These are phyloP conservation scores for Microcaecilia unicolor DNA, from an alignment of 2,797 vertebrate genomes.

Conservation along the genomic window DNA sequence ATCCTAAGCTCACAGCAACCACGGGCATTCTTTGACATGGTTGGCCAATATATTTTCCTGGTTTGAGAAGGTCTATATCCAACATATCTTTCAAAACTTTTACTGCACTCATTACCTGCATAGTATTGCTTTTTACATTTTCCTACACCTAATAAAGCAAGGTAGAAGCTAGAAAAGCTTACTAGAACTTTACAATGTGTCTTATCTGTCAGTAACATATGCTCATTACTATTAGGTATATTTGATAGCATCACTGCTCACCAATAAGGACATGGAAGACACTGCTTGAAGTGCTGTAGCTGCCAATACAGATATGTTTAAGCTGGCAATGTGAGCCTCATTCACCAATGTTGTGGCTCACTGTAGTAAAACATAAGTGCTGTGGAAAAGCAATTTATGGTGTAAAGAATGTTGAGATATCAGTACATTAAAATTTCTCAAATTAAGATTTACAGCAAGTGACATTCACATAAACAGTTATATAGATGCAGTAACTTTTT, in stretches of 20 bases:
- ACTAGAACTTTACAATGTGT: not conserved
- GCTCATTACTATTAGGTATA: not conserved
- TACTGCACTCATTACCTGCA: too few relatives aligned
- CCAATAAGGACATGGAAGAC: constrained; percentile 3
- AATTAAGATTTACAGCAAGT: too few relatives aligned
- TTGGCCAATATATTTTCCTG: too few relatives aligned
- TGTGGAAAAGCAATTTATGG: too few relatives aligned
- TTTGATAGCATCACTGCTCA: not conserved
- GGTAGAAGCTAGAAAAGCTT: not conserved
- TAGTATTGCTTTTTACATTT: not conserved
- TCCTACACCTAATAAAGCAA: not conserved
- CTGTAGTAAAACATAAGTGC: constrained; percentile 10
- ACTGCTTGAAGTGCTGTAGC: not conserved
- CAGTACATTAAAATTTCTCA: too few relatives aligned
- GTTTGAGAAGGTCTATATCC: too few relatives aligned
- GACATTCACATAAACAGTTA: too few relatives aligned
- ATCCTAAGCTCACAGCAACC: too few relatives aligned
- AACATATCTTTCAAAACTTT: not conserved
- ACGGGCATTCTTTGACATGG: too few relatives aligned
- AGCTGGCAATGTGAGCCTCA: not conserved
- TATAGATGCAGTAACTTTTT: too few relatives aligned
- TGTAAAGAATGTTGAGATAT: too few relatives aligned
- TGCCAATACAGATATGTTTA: too few relatives aligned
- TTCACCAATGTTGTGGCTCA: constrained; percentile 25
- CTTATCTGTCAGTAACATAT: not conserved